Percentiles rank a stretch among this genome's conserved stretches.
These are phyloP conservation scores for Pomatostomus ruficeps DNA, from an alignment of 2,113 vertebrate species.

Conservation along the genomic window DNA sequence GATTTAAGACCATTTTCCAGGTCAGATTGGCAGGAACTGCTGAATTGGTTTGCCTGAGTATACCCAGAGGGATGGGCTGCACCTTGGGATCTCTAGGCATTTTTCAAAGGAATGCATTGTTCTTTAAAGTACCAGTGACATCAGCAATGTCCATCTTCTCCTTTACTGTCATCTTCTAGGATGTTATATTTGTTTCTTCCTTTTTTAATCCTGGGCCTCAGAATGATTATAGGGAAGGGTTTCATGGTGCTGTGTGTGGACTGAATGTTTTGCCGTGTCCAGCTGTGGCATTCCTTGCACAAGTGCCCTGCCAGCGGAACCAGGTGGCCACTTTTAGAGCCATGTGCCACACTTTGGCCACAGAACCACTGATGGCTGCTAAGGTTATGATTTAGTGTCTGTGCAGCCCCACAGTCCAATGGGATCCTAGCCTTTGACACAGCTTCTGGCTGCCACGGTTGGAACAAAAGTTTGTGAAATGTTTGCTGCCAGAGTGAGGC, in stretches of 20 bases:
- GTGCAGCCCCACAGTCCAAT: background rate
- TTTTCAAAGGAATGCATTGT: background rate
- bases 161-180: background rate
- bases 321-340: background rate
- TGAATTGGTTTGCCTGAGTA: background rate
- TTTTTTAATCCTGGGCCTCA: background rate
- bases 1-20: background rate
- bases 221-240: background rate
- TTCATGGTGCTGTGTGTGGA: accelerated
- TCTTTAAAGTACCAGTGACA: background rate
- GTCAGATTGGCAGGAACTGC: background rate
- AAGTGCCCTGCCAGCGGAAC: background rate
- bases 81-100: background rate
- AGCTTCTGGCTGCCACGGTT: background rate
- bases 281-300: background rate
- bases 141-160: background rate
- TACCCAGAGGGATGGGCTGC: background rate
- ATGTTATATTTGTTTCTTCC: background rate
- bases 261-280: background rate
- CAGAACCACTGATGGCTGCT: background rate
- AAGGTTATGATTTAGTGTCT: background rate
- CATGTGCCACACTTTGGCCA: background rate
- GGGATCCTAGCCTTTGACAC: background rate
- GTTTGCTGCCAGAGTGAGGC: background rate
- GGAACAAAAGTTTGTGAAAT: background rate